Percentiles rank a stretch among this genome's conserved stretches.
Evolutionary conservation across 2,797 vertebrate genomes (phyloP).

Genomic region (Phrynocephalus forsythii): DNA sequence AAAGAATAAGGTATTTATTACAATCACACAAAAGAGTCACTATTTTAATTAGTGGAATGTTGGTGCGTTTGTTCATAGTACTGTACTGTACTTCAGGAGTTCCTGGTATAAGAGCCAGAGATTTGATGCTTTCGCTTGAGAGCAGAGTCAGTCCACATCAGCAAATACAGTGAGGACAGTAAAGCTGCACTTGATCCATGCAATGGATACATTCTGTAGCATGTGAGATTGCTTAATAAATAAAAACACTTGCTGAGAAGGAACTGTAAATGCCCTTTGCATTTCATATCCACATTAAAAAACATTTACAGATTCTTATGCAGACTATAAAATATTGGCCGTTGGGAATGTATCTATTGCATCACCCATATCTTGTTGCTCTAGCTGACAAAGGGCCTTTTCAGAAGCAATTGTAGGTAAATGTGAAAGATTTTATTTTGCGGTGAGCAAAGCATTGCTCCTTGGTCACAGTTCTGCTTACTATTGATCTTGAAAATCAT

Average conservation of each 20-base stretch:
- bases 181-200: background rate
- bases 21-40: background rate
- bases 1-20: background rate
- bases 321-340: background rate
- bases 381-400: conserved; percentile 12
- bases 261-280: background rate
- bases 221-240: background rate
- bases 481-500: conserved; percentile 45
- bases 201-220: background rate
- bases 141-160: background rate
- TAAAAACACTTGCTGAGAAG: background rate
- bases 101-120: background rate
- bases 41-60: background rate
- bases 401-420: conserved; percentile 25
- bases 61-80: background rate
- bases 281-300: conserved; percentile 5
- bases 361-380: conserved; percentile 13
- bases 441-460: conserved; percentile 41
- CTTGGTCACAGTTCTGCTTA: conserved; percentile 41
- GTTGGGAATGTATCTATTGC: conserved; percentile 19
- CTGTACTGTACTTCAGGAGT: background rate
- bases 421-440: background rate
- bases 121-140: background rate
- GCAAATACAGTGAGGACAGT: background rate
- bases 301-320: background rate